Evolutionary conservation across 2,888 invertebrate genomes (phyloP).

Genomic region (Drosophila austrosaltans): DNA sequence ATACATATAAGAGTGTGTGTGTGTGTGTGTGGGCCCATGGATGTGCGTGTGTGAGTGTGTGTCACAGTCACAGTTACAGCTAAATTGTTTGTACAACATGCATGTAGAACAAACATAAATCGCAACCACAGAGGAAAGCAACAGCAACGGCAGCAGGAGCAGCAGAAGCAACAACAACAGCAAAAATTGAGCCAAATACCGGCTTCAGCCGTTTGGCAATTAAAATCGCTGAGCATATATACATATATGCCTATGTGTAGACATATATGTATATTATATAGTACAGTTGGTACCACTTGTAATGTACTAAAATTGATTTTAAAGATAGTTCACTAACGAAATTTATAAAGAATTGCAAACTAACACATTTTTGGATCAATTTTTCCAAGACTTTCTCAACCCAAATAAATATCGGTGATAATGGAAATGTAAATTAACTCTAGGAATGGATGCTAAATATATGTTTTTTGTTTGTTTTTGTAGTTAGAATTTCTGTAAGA

Average conservation of each 20-base stretch:
- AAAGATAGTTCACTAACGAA: no score
- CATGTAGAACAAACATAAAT: slow-evolving; percentile 76
- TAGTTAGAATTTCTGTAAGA: no score
- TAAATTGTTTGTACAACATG: slow-evolving; percentile 81
- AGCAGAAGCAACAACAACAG: slow-evolving; percentile 20
- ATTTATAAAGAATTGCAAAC: no score
- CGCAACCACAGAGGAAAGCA: slow-evolving; percentile 53
- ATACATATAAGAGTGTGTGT: not conserved
- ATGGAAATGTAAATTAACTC: no score
- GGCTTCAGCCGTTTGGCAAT: slow-evolving; percentile 59
- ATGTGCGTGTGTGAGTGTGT: slow-evolving; percentile 23
- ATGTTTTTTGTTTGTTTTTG: no score
- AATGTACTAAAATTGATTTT: not conserved
- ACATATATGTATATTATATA: slow-evolving; percentile 17
- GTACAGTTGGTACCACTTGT: not conserved
- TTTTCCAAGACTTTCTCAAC: no score
- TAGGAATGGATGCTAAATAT: no score
- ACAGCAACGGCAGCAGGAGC: slow-evolving; percentile 34
- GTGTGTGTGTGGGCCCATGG: slow-evolving; percentile 13
- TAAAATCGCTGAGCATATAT: slow-evolving; percentile 56
- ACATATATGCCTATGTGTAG: slow-evolving; percentile 15
- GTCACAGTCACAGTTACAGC: slow-evolving; percentile 71
- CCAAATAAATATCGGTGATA: no score
- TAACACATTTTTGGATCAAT: no score
- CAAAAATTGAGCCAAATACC: slow-evolving; percentile 43